A percentile compares a stretch with the other conserved stretches of the same genome.
Evolutionary conservation across 2,888 invertebrate species (phyloP).

Genomic region (Drosophila engyochracea): DNA sequence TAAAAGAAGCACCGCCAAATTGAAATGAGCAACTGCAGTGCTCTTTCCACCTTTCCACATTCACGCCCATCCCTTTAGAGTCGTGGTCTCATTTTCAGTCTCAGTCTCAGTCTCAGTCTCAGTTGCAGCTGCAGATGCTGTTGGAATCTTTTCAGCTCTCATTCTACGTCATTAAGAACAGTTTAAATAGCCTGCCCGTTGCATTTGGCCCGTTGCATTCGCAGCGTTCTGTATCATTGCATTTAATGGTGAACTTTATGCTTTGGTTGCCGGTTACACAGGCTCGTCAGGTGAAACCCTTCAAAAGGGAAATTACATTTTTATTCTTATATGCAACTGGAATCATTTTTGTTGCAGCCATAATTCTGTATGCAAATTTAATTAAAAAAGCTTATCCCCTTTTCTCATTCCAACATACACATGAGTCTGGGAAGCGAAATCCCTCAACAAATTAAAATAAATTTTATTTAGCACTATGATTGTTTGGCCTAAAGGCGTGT

Average conservation of each 20-base stretch:
- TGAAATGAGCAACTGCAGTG: conserved; percentile 47
- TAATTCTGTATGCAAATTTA: conserved; percentile 62
- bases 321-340: conserved; percentile 17
- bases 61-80: not conserved
- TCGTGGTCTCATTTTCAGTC: not conserved
- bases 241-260: conserved; percentile 44
- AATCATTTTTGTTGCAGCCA: conserved; percentile 41
- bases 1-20: conserved; percentile 32
- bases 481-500: conserved; percentile 28
- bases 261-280: conserved; percentile 1
- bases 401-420: not conserved
- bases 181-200: conserved; percentile 57
- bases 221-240: conserved; percentile 39
- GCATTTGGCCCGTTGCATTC: conserved; percentile 52
- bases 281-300: conserved; percentile 8
- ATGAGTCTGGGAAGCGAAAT: not conserved
- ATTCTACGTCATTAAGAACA: conserved; percentile 62
- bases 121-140: not conserved
- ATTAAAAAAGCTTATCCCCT: conserved; percentile 49
- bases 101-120: not conserved
- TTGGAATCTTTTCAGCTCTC: not conserved
- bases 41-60: not conserved
- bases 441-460: conserved; percentile 27
- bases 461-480: conserved; percentile 42
- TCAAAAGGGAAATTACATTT: conserved; percentile 17